A percentile compares a stretch with the other conserved stretches of the same genome.
Conservation (phyloP, 2,888 invertebrate species). For the Agrotis clavis region DNA sequence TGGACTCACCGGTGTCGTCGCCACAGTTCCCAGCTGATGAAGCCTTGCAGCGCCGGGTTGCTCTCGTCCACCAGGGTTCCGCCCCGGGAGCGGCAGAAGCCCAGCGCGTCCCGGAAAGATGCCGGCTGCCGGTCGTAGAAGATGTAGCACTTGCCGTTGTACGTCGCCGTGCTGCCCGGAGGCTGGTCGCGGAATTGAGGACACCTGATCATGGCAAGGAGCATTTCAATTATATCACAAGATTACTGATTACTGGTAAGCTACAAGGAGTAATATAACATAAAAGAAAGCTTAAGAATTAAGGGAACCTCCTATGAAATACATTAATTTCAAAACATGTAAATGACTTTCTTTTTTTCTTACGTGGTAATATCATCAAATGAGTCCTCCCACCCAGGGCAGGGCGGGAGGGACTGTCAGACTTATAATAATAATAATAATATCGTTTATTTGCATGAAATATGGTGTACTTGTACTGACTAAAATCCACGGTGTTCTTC, state of each 20-base stretch:
- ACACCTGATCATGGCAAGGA: constrained; percentile 89
- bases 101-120: constrained; percentile 94
- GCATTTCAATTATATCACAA: too few species aligned
- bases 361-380: too few species aligned
- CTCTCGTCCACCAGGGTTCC: constrained; percentile 97
- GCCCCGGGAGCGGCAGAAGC: constrained; percentile 95
- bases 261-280: too few species aligned
- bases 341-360: too few species aligned
- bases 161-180: constrained; percentile 97
- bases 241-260: too few species aligned
- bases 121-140: constrained; percentile 97
- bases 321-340: too few species aligned
- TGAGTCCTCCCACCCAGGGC: too few species aligned
- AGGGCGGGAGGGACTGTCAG: too few species aligned
- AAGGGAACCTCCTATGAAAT: neutral
- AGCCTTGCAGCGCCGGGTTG: constrained; percentile 98
- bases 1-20: constrained; percentile 94
- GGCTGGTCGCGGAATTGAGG: constrained; percentile 98
- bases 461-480: too few species aligned
- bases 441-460: too few species aligned
- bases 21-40: constrained; percentile 98
- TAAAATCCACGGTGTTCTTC: too few species aligned
- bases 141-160: constrained; percentile 98
- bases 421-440: too few species aligned
- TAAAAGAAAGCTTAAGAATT: neutral